Evolutionary conservation across 1,140 invertebrate genomes (phyloP), one percentile per base, ranked within the genome.

Genomic region (Sycophaga agraensis): DNA sequence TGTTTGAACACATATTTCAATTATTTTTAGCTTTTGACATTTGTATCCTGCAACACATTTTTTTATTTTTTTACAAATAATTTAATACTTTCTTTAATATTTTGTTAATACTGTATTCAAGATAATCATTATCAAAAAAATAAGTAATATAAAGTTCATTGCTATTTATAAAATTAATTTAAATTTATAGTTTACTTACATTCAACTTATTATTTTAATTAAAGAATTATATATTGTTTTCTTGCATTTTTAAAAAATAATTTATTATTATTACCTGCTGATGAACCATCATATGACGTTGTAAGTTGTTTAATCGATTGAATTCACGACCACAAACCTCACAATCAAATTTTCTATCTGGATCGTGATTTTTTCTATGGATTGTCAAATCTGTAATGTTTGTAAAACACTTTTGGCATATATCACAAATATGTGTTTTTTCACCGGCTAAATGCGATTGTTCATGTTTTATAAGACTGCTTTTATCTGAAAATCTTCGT

Each of bases 231-330:
- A 22, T n/a, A n/a, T n/a, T n/a, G n/a, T n/a, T n/a, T n/a, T n/a
- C n/a, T n/a, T n/a, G n/a, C n/a, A n/a, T 21, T 24, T 45, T 22
- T 45, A 22, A 45, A 45, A 5, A 16, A 9, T 35, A 34, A 42
- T 34, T 61, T 51, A 26, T 19, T 59, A 53, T 66, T 45, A 68
- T 67, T 78, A 78, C 79, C 73, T 81, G 79, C 67, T 81, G 76
- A 71, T 81, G 79, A 53, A 81, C 79, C 73, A 80, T 73, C 78
- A 81, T 80, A 61, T 81, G 79, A 66, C 79, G 78, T 67, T 81
- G 79, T 66, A 81, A 71, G 76, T 81, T 81, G 67, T 80, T 81
- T 68, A 81, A 71, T 63, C 79, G 72, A 73, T 80, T 81, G 66
- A 81, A 80, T 70, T 81, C 78, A 59, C 79, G 73, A 66, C 79